Evolutionary conservation across 2,797 vertebrate genomes (phyloP).

Genomic region (Nannoperca obscura): DNA sequence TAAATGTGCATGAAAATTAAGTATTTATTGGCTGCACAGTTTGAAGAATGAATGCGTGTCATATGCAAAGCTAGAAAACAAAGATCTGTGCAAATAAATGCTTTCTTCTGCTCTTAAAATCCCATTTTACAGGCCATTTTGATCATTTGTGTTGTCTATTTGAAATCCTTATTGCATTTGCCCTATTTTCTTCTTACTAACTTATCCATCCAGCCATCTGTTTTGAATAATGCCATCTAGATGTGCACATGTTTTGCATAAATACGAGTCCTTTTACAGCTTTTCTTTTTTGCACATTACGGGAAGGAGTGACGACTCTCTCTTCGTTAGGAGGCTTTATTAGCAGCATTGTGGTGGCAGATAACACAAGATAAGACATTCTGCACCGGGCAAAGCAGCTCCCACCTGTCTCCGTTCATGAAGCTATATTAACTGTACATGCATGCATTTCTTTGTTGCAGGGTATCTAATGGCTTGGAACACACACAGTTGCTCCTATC

Average conservation of each 20-base stretch:
- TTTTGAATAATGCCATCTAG: neutral
- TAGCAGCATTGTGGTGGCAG: constrained; percentile 25
- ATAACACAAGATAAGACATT: constrained; percentile 43
- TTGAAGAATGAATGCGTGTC: neutral
- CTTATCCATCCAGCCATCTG: neutral
- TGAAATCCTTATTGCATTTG: neutral
- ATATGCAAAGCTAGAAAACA: neutral
- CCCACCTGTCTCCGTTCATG: neutral
- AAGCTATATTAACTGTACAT: neutral
- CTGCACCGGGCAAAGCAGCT: neutral
- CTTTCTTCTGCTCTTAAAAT: neutral
- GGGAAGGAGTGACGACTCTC: constrained; percentile 10
- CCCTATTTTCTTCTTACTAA: fast-evolving
- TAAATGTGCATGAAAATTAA: neutral
- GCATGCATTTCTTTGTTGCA: neutral
- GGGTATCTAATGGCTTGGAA: neutral
- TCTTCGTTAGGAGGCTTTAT: neutral
- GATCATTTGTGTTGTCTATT: neutral
- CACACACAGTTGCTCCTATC: neutral
- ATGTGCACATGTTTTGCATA: neutral
- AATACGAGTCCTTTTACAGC: neutral
- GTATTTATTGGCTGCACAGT: neutral
- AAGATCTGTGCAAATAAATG: neutral
- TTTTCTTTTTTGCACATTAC: neutral
- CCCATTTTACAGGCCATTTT: neutral